Conservation (phyloP, 1,140 invertebrate genomes). For the Holcopasites calliopsidis region DNA sequence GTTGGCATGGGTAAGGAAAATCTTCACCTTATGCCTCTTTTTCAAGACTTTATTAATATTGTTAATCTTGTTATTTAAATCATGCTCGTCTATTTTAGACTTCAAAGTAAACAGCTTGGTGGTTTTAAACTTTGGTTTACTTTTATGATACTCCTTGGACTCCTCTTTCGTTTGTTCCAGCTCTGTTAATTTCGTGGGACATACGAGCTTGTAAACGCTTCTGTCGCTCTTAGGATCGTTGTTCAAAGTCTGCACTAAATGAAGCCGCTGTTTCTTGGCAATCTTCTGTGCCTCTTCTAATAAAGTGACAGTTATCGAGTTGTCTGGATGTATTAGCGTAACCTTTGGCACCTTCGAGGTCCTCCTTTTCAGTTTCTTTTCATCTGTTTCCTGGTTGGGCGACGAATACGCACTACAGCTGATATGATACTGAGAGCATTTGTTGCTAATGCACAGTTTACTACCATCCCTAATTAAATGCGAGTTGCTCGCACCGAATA, state of each 20-base stretch:
- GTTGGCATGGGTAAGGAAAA: slow-evolving; percentile 80
- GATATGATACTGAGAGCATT: background rate
- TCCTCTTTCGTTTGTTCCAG: background rate
- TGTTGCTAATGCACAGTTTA: background rate
- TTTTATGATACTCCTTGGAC: accelerated
- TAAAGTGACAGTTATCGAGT: background rate
- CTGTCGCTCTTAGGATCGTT: background rate
- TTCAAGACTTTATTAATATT: slow-evolving; percentile 83
- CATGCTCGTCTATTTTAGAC: slow-evolving; percentile 20
- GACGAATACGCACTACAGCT: accelerated
- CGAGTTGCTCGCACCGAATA: background rate
- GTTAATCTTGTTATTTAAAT: slow-evolving; percentile 77
- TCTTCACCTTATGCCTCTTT: slow-evolving; percentile 82
- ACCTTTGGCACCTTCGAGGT: slow-evolving; percentile 11
- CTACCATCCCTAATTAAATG: background rate
- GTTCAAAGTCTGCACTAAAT: background rate
- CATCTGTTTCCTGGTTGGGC: accelerated
- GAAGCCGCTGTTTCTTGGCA: slow-evolving; percentile 11
- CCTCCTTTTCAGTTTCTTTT: slow-evolving; percentile 1
- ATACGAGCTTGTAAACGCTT: background rate
- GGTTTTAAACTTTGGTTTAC: background rate
- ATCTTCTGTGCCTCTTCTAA: slow-evolving; percentile 32
- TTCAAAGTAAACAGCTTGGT: slow-evolving; percentile 10
- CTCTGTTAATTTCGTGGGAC: accelerated
- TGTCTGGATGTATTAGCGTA: slow-evolving; percentile 24